Evolutionary conservation across 2,113 vertebrate genomes (phyloP), one percentile per base, ranked within the genome.

Genomic region (Myxocyprinus asiaticus): DNA sequence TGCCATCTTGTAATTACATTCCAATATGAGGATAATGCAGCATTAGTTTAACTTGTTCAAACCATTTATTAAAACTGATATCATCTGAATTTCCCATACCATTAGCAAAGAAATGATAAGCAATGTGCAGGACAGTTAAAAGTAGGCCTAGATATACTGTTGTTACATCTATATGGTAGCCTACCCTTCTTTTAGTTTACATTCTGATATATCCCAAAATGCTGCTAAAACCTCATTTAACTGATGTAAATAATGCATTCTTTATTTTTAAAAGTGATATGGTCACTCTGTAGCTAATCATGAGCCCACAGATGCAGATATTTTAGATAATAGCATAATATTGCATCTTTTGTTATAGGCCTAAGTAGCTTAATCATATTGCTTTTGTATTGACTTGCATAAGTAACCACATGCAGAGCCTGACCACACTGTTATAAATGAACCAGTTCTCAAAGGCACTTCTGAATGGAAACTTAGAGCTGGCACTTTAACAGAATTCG

Each of bases 281-380:
- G 6, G 55, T 15, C n/a, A n/a, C 14, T 58, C 15, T n/a, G 15
- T 7, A n/a, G n/a, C 6, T 15, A 62, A 62, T 62, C 42, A 11
- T 4, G 12, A 63, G 45, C 2, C 55, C 55, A 61, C 6, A 17
- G 43, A 14, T 44, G 33, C 14, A 44, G 50, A 33, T n/a, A 58
- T 71, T 71, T n/a, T 58, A 9, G 3, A 43, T 70, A 43, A 56
- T 70, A 43, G 8, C 15, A 22, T 56, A 22, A 62, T 62, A 74
- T 73, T 22, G 9, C 55, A 11, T 47, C 55, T 61, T 73, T 73
- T 59, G 55, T 73, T 61, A 56, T 44, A 73, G 15, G 70, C n/a
- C 22, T 74, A 50, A 47, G 43, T 48, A 73, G 43, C 56, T 74
- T 62, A 63, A 44, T 44, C 58, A 63, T 48, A 74, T 74, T 9